A percentile compares a stretch with the other conserved stretches of the same genome.
Conservation (phyloP, 2,888 invertebrate species). For the Drosophila suboccidentalis region DNA sequence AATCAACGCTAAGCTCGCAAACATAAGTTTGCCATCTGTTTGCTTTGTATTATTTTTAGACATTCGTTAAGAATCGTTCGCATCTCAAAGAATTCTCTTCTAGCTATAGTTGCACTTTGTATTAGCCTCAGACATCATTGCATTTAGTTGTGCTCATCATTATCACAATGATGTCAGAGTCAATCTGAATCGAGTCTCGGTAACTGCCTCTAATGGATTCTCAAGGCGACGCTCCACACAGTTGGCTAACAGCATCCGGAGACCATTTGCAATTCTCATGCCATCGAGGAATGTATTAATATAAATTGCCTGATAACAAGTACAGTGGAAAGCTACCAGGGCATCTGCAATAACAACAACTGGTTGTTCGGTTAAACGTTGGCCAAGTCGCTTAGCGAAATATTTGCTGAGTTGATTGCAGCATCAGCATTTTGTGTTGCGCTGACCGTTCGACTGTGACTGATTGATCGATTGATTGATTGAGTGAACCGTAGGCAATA, state of each 20-base stretch:
- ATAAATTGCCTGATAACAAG: conserved; percentile 43
- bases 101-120: neutral
- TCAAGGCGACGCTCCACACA: neutral
- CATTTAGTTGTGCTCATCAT: neutral
- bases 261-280: conserved; percentile 37
- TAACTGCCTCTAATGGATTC: neutral
- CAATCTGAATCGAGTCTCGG: neutral
- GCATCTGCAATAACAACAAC: conserved; percentile 11
- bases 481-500: conserved; percentile 22
- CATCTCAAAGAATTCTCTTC: no score
- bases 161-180: conserved; percentile 1
- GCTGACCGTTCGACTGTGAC: conserved; percentile 23
- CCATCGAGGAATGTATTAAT: conserved; percentile 35
- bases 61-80: neutral
- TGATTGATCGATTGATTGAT: conserved; percentile 55
- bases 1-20: no score
- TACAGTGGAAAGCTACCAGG: neutral
- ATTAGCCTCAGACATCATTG: neutral
- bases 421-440: conserved; percentile 42
- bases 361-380: conserved; percentile 2
- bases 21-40: neutral
- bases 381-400: conserved; percentile 37
- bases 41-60: neutral
- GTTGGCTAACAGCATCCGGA: neutral
- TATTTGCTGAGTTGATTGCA: conserved; percentile 66